Evolutionary conservation across 2,888 invertebrate genomes (phyloP), one percentile per base, ranked within the genome.

Genomic region (Malthinus seriepunctatus): DNA sequence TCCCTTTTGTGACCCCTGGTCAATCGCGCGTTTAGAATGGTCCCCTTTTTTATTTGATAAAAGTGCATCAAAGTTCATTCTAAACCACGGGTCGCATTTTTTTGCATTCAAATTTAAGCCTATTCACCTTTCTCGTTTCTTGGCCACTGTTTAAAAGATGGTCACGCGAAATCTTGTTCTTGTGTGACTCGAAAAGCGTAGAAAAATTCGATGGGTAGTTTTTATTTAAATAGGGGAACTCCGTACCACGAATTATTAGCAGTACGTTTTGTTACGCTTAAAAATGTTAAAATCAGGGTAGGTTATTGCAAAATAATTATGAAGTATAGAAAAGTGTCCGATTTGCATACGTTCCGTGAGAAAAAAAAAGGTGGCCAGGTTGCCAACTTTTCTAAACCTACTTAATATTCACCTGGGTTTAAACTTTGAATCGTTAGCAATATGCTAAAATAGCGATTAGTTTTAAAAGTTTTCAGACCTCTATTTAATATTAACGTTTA

Each of bases 31-130:
- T n/a, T 52, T 47, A 58, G 52, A 58, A 33, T 39, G 55, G n/a
- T 50, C 6, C 35, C 37, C 38, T 33, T 47, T 53, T 45, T 11
- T 15, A n/a, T 37, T 8, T 9, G 8, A 34, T 12, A 32, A 46
- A 46, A 9, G 8, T 10, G 12, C 37, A 8, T 4, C 31, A 49
- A 42, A 33, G 37, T 32, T 10, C 52, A 58, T 58, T 58, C 58
- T 52, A 52, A 58, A 38, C 46, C n/a, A 45, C 34, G 8, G 23
- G 32, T 50, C 38, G 31, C 10, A 57, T 62, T 62, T 62, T 62
- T 62, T 60, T 59, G 59, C 56, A 59, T 62, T 62, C 56, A 62
- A 62, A 60, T 59, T 62, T 49, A 38, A 35, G 14, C 51, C 60
- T 47, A 60, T 60, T 60, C 52, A 62, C 34, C 23, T 33, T 39